These are phyloP conservation scores for Rhamnusium bicolor DNA, from an alignment of 2,888 invertebrate species.

Conservation along the genomic window DNA sequence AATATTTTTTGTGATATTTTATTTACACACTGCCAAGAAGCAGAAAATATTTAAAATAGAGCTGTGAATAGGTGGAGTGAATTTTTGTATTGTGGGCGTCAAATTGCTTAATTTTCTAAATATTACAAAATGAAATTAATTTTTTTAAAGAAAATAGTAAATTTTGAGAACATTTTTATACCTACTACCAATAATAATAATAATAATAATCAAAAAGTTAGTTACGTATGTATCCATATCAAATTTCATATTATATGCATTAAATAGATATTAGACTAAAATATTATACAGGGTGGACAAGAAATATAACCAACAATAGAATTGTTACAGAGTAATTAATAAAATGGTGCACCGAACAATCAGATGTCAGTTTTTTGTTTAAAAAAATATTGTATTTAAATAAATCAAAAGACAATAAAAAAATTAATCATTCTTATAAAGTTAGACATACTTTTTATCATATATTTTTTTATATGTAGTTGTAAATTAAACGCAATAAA, in stretches of 20 bases:
- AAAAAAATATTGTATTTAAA: no score
- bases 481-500: no score
- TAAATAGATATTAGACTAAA: conserved; percentile 22
- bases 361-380: no score
- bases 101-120: conserved; percentile 7
- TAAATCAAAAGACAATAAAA: no score
- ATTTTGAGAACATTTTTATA: conserved; percentile 30
- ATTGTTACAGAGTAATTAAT: no score
- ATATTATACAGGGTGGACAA: neutral
- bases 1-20: conserved; percentile 38
- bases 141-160: neutral
- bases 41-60: conserved; percentile 43
- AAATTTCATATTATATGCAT: conserved; percentile 21
- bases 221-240: conserved; percentile 31
- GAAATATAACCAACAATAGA: neutral
- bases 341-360: no score
- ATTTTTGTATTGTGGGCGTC: conserved; percentile 35
- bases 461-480: no score
- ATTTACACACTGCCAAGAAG: conserved; percentile 46
- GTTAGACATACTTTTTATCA: no score
- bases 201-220: conserved; percentile 22
- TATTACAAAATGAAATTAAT: conserved; percentile 13
- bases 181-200: conserved; percentile 25
- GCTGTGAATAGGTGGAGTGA: conserved; percentile 47
- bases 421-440: no score